phyloP scores from a whole-genome alignment of 2,797 vertebrate genomes.

The Heteromormyrus szaboi region DNA sequence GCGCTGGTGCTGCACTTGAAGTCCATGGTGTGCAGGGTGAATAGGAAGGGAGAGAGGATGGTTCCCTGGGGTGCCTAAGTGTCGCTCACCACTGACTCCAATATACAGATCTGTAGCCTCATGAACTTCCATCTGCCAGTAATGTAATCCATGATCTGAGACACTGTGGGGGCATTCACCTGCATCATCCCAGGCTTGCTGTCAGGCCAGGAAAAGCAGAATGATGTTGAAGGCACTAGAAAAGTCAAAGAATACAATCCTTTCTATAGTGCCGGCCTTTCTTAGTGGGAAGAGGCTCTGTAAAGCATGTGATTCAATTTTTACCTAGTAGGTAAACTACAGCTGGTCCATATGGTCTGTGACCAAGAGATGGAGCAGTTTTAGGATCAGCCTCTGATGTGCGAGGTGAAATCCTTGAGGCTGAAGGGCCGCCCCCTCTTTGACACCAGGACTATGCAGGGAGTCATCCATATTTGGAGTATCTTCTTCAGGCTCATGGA shows the following conservation, averaged over 20 bases:
- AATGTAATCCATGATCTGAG: neutral
- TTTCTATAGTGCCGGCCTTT: neutral
- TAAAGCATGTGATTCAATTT: neutral
- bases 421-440: neutral
- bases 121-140: neutral
- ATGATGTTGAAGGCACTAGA: slow-evolving; percentile 4
- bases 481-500: neutral
- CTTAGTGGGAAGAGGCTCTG: neutral
- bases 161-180: neutral
- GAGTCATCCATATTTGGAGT: neutral
- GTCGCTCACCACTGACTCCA: neutral
- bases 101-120: neutral
- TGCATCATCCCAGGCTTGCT: neutral
- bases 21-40: neutral
- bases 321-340: neutral
- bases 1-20: neutral
- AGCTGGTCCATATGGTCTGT: neutral
- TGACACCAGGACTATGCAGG: neutral
- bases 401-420: neutral
- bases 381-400: neutral
- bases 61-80: neutral
- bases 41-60: neutral
- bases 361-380: neutral
- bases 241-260: neutral
- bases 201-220: neutral